Conservation (phyloP, 2,797 vertebrate species). For the Setipinna tenuifilis region DNA sequence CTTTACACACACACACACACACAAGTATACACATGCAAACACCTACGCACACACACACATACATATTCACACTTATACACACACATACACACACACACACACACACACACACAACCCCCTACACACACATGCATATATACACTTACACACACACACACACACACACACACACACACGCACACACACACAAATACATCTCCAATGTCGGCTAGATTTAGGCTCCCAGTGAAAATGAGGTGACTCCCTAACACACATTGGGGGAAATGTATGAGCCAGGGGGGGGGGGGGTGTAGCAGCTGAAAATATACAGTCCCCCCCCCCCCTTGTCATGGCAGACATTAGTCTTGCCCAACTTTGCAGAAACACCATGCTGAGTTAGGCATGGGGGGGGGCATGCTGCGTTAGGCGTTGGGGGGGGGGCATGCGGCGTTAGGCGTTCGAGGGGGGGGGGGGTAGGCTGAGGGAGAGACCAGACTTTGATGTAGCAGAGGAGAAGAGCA, state of each 20-base stretch:
- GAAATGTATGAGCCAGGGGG: neutral
- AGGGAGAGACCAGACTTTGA: neutral
- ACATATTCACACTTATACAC: neutral
- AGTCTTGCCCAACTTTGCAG: neutral
- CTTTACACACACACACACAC: neutral
- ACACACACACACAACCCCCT: neutral
- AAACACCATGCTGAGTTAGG: neutral
- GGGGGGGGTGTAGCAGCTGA: neutral
- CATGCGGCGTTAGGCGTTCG: neutral
- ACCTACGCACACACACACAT: neutral
- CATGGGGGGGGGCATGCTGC: neutral
- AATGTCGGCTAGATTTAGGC: neutral
- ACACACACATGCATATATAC: neutral
- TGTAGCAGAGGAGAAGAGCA: neutral
- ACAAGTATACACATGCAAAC: neutral
- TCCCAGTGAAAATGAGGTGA: neutral
- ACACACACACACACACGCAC: neutral
- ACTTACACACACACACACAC: constrained; percentile 10
- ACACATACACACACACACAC: neutral
- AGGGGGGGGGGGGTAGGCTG: neutral
- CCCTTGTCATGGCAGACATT: neutral
- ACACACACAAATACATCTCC: neutral
- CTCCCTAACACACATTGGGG: neutral
- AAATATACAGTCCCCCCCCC: constrained; percentile 32
- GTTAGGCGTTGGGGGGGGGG: too few species aligned